Base-by-base conservation (phyloP, 2,797 vertebrate genomes). In the Octomys mimax region DNA sequence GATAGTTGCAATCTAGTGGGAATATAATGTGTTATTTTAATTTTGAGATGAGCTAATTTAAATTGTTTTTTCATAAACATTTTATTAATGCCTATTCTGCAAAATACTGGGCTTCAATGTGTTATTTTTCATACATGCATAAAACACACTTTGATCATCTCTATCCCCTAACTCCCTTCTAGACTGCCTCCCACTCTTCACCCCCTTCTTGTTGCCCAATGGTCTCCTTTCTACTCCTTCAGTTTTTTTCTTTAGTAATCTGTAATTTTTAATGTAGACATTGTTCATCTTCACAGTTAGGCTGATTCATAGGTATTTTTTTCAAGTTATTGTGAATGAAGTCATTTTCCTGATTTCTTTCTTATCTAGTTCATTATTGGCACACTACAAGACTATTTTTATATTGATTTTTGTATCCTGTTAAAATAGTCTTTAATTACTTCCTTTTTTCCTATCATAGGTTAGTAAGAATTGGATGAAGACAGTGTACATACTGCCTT, bases 1-100 rank as follows among this genome's bases (percentile, higher is more conserved):
- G 81, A 24, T 42, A 70, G n/a, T 85, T 71, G 39, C 0, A 66
- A 31, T 86, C 18, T 64, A 42, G 12, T 79, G 6, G 42, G 46
- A 95, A 61, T 82, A 80, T 90, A 91, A 77, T 70, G 79, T 62
- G 10, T 89, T 91, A 54, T 88, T 92, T 92, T 64, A 75, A 49
- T 84, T 97, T 87, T 80, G 42, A 89, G 54, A 91, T 81, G 91
- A 94, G 75, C 95, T 92, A 94, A 70, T 95, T 93, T 93, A 70
- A 85, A 77, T 59, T 87, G 73, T 28, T 93, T 95, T 93, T 75
- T 75, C 24, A 52, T 78, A 31, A 49, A 52, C 46, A 33, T 78
- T 31, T 75, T 78, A 31, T 78, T 78, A 52, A 46, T 52, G 46
- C 46, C 28, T 52, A 33, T 78, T 78, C 31, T 78, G 33, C 33